Conservation (phyloP, 2,113 vertebrate genomes). For the Chroicocephalus ridibundus region DNA sequence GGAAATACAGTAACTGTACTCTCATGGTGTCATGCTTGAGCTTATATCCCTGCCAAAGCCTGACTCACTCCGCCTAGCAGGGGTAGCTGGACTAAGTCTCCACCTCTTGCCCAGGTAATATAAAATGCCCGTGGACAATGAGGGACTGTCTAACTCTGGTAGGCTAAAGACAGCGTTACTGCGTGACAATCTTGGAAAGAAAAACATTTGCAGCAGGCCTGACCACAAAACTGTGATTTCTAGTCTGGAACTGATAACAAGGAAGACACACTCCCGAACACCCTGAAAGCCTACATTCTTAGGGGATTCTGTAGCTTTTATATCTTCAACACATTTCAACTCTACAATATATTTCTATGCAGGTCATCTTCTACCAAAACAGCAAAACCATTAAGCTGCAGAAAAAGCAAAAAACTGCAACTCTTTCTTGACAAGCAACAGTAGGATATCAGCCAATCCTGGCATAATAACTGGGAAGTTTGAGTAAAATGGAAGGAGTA, state of each 20-base stretch:
- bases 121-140: rapidly evolving
- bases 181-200: neutral
- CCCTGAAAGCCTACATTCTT: neutral
- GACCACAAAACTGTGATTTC: neutral
- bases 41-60: neutral
- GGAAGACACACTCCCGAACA: neutral
- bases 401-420: neutral
- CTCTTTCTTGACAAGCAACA: neutral
- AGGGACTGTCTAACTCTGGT: neutral
- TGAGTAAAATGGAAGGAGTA: neutral
- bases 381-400: neutral
- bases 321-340: neutral
- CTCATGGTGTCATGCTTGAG: neutral
- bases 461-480: neutral
- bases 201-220: neutral
- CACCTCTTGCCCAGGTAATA: neutral
- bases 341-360: neutral
- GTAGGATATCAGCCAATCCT: neutral
- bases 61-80: neutral
- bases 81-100: neutral
- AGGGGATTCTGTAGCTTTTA: neutral
- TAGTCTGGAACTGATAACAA: neutral
- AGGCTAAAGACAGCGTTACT: neutral
- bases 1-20: neutral
- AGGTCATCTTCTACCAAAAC: neutral